phyloP scores from a whole-genome alignment of 2,888 invertebrate genomes.

The Papilio gigon region DNA sequence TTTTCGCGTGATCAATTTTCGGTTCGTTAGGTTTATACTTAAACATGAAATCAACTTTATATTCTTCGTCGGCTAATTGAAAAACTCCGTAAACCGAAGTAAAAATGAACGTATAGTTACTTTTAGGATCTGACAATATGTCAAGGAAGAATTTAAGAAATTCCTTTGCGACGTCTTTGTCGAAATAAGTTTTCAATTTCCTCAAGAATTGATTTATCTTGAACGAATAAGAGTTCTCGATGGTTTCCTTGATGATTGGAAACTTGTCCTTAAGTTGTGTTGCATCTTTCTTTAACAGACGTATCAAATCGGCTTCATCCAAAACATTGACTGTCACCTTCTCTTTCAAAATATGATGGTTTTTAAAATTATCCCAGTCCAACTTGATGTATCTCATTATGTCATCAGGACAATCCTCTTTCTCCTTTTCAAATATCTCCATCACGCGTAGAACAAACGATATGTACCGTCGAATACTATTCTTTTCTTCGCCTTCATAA shows the following conservation, averaged over 20 bases:
- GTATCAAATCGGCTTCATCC: conserved; percentile 44
- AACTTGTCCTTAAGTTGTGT: conserved; percentile 42
- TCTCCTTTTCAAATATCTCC: conserved; percentile 49
- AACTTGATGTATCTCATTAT: conserved; percentile 52
- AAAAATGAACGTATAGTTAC: conserved; percentile 27
- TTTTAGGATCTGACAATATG: conserved; percentile 44
- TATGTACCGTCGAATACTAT: conserved; percentile 43
- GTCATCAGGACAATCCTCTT: conserved; percentile 54
- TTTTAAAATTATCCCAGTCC: conserved; percentile 47
- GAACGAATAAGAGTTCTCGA: conserved; percentile 33
- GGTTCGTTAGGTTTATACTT: conserved; percentile 54
- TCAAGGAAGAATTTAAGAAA: conserved; percentile 52
- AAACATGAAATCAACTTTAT: conserved; percentile 52
- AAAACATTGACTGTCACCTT: conserved; percentile 40
- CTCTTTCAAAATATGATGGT: conserved; percentile 44
- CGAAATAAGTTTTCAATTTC: conserved; percentile 62
- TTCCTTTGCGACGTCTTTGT: conserved; percentile 54
- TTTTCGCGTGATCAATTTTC: conserved; percentile 55
- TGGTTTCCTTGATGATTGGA: conserved; percentile 30
- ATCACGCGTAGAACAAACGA: conserved; percentile 48
- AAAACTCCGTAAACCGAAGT: conserved; percentile 56
- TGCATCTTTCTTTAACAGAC: conserved; percentile 48
- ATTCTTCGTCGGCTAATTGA: conserved; percentile 51
- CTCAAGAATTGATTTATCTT: conserved; percentile 52
- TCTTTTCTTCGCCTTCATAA: conserved; percentile 45